phyloP scores from a whole-genome alignment of 2,113 vertebrate species.

The Furnarius figulus region DNA sequence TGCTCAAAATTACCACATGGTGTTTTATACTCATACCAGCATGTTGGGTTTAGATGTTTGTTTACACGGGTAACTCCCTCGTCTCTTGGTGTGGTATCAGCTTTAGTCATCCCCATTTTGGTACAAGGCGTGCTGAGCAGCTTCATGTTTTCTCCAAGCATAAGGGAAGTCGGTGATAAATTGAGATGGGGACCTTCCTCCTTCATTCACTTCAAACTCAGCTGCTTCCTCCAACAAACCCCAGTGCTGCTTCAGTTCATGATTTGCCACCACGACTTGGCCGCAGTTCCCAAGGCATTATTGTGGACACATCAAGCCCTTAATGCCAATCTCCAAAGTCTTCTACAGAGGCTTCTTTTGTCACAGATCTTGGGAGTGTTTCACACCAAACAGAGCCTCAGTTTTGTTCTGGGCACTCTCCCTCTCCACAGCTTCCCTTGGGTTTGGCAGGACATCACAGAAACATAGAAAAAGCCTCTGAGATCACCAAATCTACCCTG shows the following conservation, averaged over 20 bases:
- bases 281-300: background rate
- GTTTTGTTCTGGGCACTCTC: background rate
- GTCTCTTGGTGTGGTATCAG: background rate
- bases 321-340: background rate
- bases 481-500: accelerated
- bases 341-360: background rate
- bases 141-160: accelerated
- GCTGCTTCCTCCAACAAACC: background rate
- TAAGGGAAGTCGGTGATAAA: background rate
- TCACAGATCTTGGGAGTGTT: accelerated
- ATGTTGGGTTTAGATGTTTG: background rate
- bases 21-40: background rate
- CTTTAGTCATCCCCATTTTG: background rate
- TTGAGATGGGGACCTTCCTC: background rate
- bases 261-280: background rate
- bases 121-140: background rate
- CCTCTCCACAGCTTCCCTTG: background rate
- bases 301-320: background rate
- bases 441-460: background rate
- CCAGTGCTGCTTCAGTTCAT: background rate
- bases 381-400: background rate
- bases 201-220: background rate
- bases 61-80: background rate
- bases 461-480: background rate
- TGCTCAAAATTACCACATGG: background rate